These are phyloP conservation scores for Circaetus gallicus DNA, from an alignment of 2,113 vertebrate species.

Conservation along the genomic window DNA sequence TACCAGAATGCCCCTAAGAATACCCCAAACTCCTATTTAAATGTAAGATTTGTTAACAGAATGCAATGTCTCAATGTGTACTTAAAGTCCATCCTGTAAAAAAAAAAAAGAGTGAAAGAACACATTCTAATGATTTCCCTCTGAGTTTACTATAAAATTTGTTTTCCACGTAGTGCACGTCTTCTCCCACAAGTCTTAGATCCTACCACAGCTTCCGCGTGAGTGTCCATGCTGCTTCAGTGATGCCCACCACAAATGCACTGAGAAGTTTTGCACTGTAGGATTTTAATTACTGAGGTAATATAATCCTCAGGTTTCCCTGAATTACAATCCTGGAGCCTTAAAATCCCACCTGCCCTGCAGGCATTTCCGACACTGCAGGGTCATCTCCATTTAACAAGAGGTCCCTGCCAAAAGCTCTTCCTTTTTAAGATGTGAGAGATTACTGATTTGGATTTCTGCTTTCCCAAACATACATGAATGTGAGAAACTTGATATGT, in stretches of 20 bases:
- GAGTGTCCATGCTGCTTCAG: not conserved
- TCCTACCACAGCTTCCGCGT: not conserved
- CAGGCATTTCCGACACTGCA: not conserved
- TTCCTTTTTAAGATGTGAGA: not conserved
- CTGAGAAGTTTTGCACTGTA: not conserved
- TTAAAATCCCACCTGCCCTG: not conserved
- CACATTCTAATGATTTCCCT: not conserved
- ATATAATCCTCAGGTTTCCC: not conserved
- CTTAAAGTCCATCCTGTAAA: not conserved
- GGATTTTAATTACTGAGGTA: not conserved
- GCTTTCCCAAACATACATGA: not conserved
- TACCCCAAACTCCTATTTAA: not conserved
- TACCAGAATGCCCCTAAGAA: not conserved
- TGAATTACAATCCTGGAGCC: not conserved
- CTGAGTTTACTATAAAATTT: not conserved
- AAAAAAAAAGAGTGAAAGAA: not conserved
- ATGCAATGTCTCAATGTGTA: not conserved
- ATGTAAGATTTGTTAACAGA: not conserved
- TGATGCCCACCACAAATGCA: not conserved
- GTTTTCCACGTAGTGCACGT: fast-evolving
- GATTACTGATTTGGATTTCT: not conserved
- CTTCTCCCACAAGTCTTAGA: not conserved
- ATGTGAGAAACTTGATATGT: fast-evolving
- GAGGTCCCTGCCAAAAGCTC: not conserved
- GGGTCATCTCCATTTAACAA: not conserved